Evolutionary conservation across 2,888 invertebrate species (phyloP).

Genomic region (Epinotia brunnichana): DNA sequence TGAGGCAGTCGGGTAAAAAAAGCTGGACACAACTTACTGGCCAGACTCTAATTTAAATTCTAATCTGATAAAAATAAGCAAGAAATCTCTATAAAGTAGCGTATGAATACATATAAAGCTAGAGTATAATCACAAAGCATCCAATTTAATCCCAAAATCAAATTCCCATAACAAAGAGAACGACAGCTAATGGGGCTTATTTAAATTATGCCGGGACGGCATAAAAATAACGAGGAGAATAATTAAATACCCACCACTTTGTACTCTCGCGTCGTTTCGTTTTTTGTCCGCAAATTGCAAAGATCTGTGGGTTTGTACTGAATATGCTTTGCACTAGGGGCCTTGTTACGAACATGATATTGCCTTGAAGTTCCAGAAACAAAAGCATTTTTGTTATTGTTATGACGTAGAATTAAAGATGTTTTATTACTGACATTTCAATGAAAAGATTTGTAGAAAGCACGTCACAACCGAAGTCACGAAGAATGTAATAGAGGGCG

Average conservation of each 20-base stretch:
- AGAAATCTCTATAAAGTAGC: too few relatives aligned
- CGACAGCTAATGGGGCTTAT: constrained; percentile 42
- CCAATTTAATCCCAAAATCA: constrained; percentile 35
- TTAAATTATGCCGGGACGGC: constrained; percentile 38
- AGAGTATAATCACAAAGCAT: constrained; percentile 4
- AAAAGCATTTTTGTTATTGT: background rate
- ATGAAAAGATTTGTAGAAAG: too few relatives aligned
- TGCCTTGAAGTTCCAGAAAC: constrained; percentile 1
- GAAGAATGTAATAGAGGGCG: too few relatives aligned
- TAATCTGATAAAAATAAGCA: too few relatives aligned
- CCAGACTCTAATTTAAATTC: too few relatives aligned
- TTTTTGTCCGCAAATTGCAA: constrained; percentile 69
- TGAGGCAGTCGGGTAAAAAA: too few relatives aligned
- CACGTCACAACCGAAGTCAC: too few relatives aligned
- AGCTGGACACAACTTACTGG: too few relatives aligned
- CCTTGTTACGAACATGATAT: constrained; percentile 45
- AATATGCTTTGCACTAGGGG: constrained; percentile 51
- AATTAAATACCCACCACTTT: constrained; percentile 67
- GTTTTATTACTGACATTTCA: background rate
- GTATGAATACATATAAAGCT: background rate
- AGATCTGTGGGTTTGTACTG: constrained; percentile 60
- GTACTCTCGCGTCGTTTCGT: constrained; percentile 63
- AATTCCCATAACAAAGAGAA: constrained; percentile 37
- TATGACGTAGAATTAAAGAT: background rate
- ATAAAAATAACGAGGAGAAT: constrained; percentile 57